Evolutionary conservation across 2,797 vertebrate species (phyloP), one percentile per base, ranked within the genome.

Genomic region (Trachurus trachurus): DNA sequence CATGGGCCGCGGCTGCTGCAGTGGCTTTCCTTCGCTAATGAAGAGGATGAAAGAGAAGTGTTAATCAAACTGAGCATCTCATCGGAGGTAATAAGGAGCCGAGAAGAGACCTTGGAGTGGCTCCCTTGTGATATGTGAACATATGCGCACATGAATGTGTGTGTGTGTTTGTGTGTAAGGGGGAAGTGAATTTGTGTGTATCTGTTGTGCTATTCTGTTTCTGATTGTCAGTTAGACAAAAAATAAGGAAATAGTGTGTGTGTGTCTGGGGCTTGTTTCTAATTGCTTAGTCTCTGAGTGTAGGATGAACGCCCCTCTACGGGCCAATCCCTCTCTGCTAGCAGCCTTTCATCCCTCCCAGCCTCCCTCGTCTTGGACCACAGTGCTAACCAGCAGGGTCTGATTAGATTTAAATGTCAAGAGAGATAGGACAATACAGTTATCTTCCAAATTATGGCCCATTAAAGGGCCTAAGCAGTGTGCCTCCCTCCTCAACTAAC

Each of bases 331-430:
- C 50, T 81, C 60, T 81, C 73, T 31, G 22, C 64, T 21, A 64
- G 83, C 80, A 69, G 87, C 50, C 71, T 78, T 82, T 68, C 68
- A 85, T 84, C 83, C 79, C 83, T 81, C 87, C 87, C 77, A 58
- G 87, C 75, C 87, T 87, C 83, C 79, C 78, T 85, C 63, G 40
- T 74, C 79, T 80, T 84, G 80, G 86, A 78, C 87, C 83, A 54
- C 85, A 80, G 87, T 39, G 80, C 85, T 77, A 90, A 91, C 85
- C 89, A 91, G 87, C 84, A 58, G 87, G 85, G 80, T 85, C 83
- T 93, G 92, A 94, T 94, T 94, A 88, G 90, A 92, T 92, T 91
- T 86, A 92, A 93, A 93, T 92, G 91, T 93, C 93, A 91, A 82
- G 90, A 93, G 90, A 87, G 88, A 91, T 90, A 74, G 86, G 87